Percentiles rank a stretch among this genome's conserved stretches.
Evolutionary conservation across 2,113 vertebrate species (phyloP).

Genomic region (Crotalus tigris): DNA sequence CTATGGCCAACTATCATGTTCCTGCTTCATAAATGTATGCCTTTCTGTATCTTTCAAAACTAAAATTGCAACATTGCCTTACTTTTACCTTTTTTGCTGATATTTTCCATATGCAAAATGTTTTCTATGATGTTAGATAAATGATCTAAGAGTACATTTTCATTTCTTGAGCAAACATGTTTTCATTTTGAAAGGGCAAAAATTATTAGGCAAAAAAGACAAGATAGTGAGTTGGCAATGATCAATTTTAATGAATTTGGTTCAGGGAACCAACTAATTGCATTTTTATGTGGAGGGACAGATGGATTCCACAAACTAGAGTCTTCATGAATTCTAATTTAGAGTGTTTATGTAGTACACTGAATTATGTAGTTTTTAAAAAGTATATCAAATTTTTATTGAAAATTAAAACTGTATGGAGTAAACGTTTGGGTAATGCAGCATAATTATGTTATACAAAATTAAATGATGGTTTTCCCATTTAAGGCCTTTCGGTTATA

Average conservation of each 20-base stretch:
- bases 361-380: no score
- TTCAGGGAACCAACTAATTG: neutral
- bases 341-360: neutral
- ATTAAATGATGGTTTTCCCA: neutral
- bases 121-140: neutral
- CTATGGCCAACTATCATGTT: neutral
- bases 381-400: neutral
- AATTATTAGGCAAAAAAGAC: neutral
- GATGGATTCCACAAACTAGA: neutral
- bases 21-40: neutral
- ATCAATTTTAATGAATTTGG: neutral
- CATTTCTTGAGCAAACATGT: neutral
- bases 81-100: neutral
- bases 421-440: neutral
- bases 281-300: neutral
- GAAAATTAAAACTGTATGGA: neutral
- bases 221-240: neutral
- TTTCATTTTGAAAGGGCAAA: neutral
- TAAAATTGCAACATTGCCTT: neutral
- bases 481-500: neutral
- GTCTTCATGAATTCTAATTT: neutral
- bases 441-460: neutral
- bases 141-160: neutral
- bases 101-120: neutral
- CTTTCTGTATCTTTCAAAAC: neutral